phyloP scores from a whole-genome alignment of 2,113 vertebrate species.

The Silurus asotus region DNA sequence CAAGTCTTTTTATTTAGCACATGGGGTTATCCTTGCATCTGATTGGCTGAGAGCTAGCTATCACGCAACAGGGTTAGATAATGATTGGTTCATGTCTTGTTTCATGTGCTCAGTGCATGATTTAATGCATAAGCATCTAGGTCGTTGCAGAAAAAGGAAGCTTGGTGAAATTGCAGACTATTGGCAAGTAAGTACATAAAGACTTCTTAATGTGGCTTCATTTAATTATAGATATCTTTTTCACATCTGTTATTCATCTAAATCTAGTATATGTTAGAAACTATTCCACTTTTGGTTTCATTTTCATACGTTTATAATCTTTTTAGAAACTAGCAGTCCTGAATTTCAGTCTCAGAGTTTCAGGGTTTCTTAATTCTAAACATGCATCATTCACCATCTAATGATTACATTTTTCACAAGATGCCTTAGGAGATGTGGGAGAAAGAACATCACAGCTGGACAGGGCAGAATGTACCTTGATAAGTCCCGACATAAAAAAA shows the following conservation, averaged over 20 bases:
- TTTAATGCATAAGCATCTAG: conserved; percentile 23
- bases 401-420: not conserved
- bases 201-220: not conserved
- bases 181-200: not conserved
- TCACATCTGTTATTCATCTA: not conserved
- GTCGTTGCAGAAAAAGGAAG: not conserved
- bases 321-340: not conserved
- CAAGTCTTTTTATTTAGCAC: no score
- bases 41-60: not conserved
- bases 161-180: not conserved
- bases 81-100: conserved; percentile 21
- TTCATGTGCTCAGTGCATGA: conserved; percentile 41
- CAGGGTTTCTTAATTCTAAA: not conserved
- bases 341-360: not conserved
- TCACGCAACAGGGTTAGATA: conserved; percentile 1
- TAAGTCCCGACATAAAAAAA: not conserved
- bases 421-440: not conserved
- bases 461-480: not conserved
- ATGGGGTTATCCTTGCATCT: not conserved
- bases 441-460: not conserved
- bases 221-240: not conserved
- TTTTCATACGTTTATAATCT: not conserved
- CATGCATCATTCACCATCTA: not conserved
- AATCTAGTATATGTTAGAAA: not conserved
- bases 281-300: not conserved